Evolutionary conservation across 2,888 invertebrate species (phyloP).

Genomic region (Tipula lateralis): DNA sequence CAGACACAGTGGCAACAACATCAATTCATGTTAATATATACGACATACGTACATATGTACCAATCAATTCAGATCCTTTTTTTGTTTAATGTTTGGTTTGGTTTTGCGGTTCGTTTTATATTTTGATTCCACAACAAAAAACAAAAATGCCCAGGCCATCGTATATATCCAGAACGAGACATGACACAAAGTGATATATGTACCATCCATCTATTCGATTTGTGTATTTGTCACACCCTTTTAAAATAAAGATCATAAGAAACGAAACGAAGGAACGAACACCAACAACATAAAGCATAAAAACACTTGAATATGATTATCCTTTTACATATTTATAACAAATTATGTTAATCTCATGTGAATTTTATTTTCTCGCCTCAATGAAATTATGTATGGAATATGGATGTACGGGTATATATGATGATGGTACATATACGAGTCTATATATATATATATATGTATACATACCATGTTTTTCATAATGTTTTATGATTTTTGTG

Average conservation of each 20-base stretch:
- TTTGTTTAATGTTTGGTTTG: background rate
- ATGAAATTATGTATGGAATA: background rate
- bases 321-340: conserved; percentile 24
- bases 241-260: background rate
- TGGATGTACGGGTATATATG: background rate
- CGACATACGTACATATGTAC: background rate
- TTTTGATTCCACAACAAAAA: background rate
- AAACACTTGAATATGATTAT: conserved; percentile 21
- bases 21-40: background rate
- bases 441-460: background rate
- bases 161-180: background rate
- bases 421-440: background rate
- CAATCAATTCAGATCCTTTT: background rate
- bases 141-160: background rate
- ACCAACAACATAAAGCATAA: background rate
- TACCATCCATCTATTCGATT: background rate
- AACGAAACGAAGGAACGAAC: background rate
- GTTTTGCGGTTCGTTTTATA: conserved; percentile 12
- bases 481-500: background rate
- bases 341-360: conserved; percentile 24
- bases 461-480: background rate
- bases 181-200: background rate
- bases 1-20: conserved; percentile 19
- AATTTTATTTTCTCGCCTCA: conserved; percentile 1
- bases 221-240: background rate